Percentiles rank a stretch among this genome's conserved stretches.
Evolutionary conservation across 2,888 invertebrate species (phyloP).

Genomic region (Dolomedes plantarius): DNA sequence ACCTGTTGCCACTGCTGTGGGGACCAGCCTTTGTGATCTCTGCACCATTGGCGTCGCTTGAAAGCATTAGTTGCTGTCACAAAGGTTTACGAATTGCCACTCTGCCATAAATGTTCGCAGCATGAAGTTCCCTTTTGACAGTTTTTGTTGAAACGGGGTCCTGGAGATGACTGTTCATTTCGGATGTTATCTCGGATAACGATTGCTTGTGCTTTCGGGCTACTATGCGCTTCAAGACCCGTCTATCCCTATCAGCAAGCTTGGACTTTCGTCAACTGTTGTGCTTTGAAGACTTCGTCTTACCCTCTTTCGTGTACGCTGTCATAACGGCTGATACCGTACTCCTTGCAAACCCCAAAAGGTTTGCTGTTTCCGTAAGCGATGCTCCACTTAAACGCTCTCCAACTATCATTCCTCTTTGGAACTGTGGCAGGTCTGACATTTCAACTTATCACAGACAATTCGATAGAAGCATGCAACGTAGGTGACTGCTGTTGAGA

Average conservation of each 20-base stretch:
- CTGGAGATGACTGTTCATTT: constrained; percentile 40
- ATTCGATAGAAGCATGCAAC: neutral
- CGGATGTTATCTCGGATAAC: constrained; percentile 29
- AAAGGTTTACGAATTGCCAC: constrained; percentile 8
- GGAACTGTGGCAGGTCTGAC: constrained; percentile 7
- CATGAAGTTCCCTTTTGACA: constrained; percentile 16
- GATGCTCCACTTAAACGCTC: neutral
- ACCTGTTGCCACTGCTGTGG: constrained; percentile 6
- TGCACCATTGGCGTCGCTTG: neutral
- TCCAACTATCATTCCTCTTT: constrained; percentile 20
- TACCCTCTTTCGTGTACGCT: neutral
- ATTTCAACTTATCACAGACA: constrained; percentile 20
- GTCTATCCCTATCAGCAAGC: constrained; percentile 7
- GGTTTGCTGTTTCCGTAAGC: constrained; percentile 8
- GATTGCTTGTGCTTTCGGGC: constrained; percentile 35
- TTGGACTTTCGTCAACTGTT: constrained; percentile 2
- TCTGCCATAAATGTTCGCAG: constrained; percentile 15
- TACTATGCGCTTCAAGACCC: constrained; percentile 23
- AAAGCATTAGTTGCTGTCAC: no score
- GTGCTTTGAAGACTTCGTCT: neutral
- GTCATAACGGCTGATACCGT: constrained; percentile 16
- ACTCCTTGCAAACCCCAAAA: constrained; percentile 8
- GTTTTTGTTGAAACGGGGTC: constrained; percentile 32
- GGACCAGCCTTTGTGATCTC: neutral
- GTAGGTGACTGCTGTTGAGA: constrained; percentile 22